These are phyloP conservation scores for Fragum fragum DNA, from an alignment of 2,888 invertebrate species.

Conservation along the genomic window DNA sequence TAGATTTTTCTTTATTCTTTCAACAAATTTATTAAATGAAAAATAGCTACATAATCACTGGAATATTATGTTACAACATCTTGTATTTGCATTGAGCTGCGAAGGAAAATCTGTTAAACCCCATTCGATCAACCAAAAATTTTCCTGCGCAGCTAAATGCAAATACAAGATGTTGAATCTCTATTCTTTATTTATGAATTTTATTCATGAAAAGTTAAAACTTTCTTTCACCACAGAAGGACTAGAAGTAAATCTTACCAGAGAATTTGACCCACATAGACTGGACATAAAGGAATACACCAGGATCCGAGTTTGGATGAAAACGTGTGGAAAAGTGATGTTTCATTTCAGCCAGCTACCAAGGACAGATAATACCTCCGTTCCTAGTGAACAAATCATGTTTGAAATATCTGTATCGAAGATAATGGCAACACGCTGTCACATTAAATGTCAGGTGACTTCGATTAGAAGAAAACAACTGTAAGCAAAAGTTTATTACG, in stretches of 20 bases:
- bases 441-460: background rate
- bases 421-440: background rate
- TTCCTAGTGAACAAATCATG: background rate
- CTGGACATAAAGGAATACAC: background rate
- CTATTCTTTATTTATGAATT: too few species aligned
- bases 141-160: too few species aligned
- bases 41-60: too few species aligned
- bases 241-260: background rate
- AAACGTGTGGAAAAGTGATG: background rate
- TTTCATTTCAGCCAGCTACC: background rate
- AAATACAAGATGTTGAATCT: too few species aligned
- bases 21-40: too few species aligned
- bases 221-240: slow-evolving; percentile 4
- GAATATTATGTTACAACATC: too few species aligned
- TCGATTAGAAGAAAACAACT: background rate
- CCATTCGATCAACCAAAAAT: too few species aligned
- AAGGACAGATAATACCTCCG: background rate
- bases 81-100: too few species aligned
- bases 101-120: too few species aligned
- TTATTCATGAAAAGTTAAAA: too few species aligned
- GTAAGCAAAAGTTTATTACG: background rate
- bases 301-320: slow-evolving; percentile 1
- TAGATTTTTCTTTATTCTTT: too few species aligned
- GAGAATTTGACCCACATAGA: background rate
- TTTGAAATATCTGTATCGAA: background rate